A percentile compares a stretch with the other conserved stretches of the same genome.
phyloP scores from a whole-genome alignment of 2,797 vertebrate genomes.

The Glyptemys insculpta region DNA sequence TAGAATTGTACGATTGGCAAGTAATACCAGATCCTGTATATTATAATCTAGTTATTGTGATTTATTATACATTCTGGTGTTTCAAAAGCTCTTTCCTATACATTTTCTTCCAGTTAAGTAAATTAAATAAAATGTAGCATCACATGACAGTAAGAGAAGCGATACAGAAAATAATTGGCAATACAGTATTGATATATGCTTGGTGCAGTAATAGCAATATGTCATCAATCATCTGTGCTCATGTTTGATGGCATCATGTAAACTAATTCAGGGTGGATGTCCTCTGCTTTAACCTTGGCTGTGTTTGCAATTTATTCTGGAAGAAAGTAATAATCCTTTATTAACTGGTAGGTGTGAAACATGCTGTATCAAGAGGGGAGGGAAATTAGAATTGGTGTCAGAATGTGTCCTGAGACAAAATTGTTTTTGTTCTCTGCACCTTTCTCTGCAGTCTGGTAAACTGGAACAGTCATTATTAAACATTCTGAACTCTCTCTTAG shows the following conservation, averaged over 20 bases:
- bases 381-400: slow-evolving; percentile 47
- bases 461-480: slow-evolving; percentile 61
- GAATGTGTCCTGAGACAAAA: slow-evolving; percentile 66
- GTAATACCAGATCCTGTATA: background rate
- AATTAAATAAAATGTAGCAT: slow-evolving; percentile 57
- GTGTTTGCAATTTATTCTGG: slow-evolving; percentile 43
- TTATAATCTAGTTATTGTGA: slow-evolving; percentile 3
- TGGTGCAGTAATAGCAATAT: slow-evolving; percentile 1
- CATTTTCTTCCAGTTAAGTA: slow-evolving; percentile 26
- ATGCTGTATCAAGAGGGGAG: slow-evolving; percentile 35
- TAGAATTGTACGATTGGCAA: slow-evolving; percentile 6
- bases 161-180: slow-evolving; percentile 60
- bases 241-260: slow-evolving; percentile 21
- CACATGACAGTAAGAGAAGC: slow-evolving; percentile 49
- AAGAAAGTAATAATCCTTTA: slow-evolving; percentile 66
- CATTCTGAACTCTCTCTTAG: slow-evolving; percentile 49
- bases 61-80: slow-evolving; percentile 41
- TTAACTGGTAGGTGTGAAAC: slow-evolving; percentile 65
- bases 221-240: slow-evolving; percentile 60
- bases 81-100: slow-evolving; percentile 7
- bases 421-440: slow-evolving; percentile 2
- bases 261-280: slow-evolving; percentile 61
- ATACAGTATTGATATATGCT: slow-evolving; percentile 69
- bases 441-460: slow-evolving; percentile 54
- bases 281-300: slow-evolving; percentile 63